phyloP scores from a whole-genome alignment of 2,113 vertebrate genomes.

The Choloepus hoffmanni region DNA sequence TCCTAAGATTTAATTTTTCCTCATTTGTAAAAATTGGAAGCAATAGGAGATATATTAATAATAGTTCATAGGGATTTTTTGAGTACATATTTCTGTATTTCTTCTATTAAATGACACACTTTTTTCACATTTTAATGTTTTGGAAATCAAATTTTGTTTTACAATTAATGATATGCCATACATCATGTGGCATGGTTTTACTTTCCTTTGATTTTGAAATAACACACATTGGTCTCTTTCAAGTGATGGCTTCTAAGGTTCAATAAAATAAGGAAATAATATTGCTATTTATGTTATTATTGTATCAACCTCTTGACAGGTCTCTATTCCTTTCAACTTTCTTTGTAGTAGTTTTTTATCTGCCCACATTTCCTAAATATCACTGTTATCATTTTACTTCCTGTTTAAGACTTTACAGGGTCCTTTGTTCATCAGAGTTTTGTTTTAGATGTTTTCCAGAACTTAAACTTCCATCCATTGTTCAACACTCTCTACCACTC shows the following conservation, averaged over 20 bases:
- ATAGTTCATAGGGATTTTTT: not conserved
- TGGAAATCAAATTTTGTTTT: not conserved
- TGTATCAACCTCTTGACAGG: not conserved
- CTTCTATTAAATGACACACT: not conserved
- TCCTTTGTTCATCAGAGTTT: not conserved
- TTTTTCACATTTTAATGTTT: not conserved
- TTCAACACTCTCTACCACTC: accelerated
- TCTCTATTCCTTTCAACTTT: not conserved
- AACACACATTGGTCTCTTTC: not conserved
- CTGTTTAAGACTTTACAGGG: not conserved
- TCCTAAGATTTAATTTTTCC: not conserved
- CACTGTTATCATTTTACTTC: not conserved
- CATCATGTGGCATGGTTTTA: not conserved
- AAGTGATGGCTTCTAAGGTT: not conserved
- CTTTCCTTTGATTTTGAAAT: not conserved
- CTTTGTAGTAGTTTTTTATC: not conserved
- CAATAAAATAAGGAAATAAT: not conserved
- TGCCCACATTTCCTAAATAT: not conserved
- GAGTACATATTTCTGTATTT: not conserved
- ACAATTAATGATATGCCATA: not conserved
- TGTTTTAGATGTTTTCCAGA: not conserved
- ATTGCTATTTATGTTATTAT: not conserved
- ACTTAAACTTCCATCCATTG: not conserved
- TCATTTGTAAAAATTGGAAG: not conserved
- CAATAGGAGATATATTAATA: not conserved